Evolutionary conservation across 1,140 invertebrate species (phyloP), one percentile per base, ranked within the genome.

Genomic region (Zaprionus vittiger): DNA sequence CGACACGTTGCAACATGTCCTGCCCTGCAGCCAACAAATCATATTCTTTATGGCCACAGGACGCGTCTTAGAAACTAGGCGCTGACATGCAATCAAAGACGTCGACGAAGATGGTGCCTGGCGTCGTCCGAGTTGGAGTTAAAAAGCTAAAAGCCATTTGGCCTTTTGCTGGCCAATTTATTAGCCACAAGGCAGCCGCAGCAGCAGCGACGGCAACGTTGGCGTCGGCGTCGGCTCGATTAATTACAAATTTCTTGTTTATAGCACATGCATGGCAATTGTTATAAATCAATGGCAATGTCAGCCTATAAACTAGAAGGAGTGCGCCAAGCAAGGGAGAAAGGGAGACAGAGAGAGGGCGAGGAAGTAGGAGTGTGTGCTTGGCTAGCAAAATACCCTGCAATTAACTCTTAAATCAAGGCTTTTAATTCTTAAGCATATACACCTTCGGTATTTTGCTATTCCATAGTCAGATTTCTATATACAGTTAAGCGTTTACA

Each of bases 221-320:
- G 31, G 44, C 44, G 37, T 3, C 41, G n/a, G 41, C 47, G 20
- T 11, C 54, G 54, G 37, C 44, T 41, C 71, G 64, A 63, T 84
- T 83, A 84, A 74, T 80, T 79, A 71, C 79, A 79, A 56, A 68
- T 64, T 61, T 72, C 56, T 75, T 78, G 69, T 80, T 80, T 69
- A 77, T 77, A 60, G 68, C 73, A 71, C 73, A 54, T 54, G 68
- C 47, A 55, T 54, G 63, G 59, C 77, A 67, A 72, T 81, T 63
- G 44, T 22, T 67, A 90, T 90, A 89, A 89, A 89, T 89, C 85
- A 89, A 89, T 89, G 81, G 84, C 83, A 87, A 83, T 83, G 84
- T 76, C 84, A 76, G 49, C 12, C 60, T 20, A 24, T 26, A 38
- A 34, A 22, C 49, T 65, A 65, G 72, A 57, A 73, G 62, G 44